Evolutionary conservation across 2,797 vertebrate species (phyloP).

Genomic region (Sitta carolinensis): DNA sequence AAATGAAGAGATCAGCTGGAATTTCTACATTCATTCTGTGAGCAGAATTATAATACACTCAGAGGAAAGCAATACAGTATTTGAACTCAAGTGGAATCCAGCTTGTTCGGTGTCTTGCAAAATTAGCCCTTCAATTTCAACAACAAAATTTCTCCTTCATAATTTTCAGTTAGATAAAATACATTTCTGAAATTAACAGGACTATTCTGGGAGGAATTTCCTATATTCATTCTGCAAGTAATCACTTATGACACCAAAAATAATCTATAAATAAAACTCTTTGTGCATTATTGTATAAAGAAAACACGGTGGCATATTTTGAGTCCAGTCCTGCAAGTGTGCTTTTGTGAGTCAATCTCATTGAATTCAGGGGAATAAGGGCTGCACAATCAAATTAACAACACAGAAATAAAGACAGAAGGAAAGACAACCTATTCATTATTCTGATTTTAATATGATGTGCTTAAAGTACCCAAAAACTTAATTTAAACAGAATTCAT

Average conservation of each 20-base stretch:
- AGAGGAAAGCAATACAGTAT: conserved; percentile 11
- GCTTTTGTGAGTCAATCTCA: not conserved
- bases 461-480: conserved; percentile 57
- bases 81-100: conserved; percentile 36
- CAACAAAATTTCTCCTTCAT: conserved; percentile 16
- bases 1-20: conserved; percentile 60
- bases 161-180: conserved; percentile 7
- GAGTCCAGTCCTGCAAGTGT: not conserved
- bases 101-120: conserved; percentile 4
- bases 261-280: not conserved
- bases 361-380: not conserved
- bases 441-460: conserved; percentile 52
- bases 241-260: conserved; percentile 14
- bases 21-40: conserved; percentile 44
- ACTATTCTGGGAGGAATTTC: conserved; percentile 51
- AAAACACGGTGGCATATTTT: not conserved
- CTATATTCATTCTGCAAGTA: not conserved
- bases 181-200: conserved; percentile 36
- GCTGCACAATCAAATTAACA: conserved; percentile 36
- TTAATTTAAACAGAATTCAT: conserved; percentile 49
- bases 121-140: conserved; percentile 38
- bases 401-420: conserved; percentile 55
- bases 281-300: not conserved
- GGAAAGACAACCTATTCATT: conserved; percentile 29
- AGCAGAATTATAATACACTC: conserved; percentile 15